phyloP scores from a whole-genome alignment of 2,888 invertebrate genomes.

The Thera britannica region DNA sequence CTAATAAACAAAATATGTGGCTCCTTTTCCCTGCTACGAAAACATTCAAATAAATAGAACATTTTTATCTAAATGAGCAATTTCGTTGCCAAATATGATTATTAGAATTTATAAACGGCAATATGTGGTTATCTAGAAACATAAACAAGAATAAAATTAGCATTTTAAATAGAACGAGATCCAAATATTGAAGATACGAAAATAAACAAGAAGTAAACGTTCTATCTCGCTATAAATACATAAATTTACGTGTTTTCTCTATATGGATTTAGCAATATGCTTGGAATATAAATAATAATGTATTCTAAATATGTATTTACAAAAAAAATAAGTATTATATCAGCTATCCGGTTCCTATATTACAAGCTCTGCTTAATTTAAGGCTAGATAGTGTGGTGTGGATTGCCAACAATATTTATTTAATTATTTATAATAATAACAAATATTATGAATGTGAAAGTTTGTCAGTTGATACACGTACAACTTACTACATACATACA shows the following conservation, averaged over 20 bases:
- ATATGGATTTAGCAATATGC: too few species aligned
- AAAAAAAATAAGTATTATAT: too few species aligned
- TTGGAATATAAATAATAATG: too few species aligned
- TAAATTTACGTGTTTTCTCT: not conserved
- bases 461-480: too few species aligned
- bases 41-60: conserved; percentile 46
- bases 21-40: conserved; percentile 19
- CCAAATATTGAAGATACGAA: not conserved
- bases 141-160: conserved; percentile 26
- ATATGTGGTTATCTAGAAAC: conserved; percentile 16
- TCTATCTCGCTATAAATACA: not conserved
- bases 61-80: conserved; percentile 47
- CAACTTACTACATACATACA: too few species aligned
- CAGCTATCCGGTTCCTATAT: too few species aligned
- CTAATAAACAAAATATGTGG: conserved; percentile 38
- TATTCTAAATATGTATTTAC: too few species aligned
- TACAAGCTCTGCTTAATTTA: too few species aligned
- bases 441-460: too few species aligned
- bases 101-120: conserved; percentile 33
- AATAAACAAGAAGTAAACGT: not conserved
- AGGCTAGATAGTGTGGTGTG: too few species aligned
- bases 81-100: conserved; percentile 38
- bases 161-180: not conserved
- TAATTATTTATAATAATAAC: too few species aligned
- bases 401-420: too few species aligned